These are phyloP conservation scores for Microcebus jonahi DNA, from an alignment of 2,113 vertebrate genomes.

Conservation along the genomic window DNA sequence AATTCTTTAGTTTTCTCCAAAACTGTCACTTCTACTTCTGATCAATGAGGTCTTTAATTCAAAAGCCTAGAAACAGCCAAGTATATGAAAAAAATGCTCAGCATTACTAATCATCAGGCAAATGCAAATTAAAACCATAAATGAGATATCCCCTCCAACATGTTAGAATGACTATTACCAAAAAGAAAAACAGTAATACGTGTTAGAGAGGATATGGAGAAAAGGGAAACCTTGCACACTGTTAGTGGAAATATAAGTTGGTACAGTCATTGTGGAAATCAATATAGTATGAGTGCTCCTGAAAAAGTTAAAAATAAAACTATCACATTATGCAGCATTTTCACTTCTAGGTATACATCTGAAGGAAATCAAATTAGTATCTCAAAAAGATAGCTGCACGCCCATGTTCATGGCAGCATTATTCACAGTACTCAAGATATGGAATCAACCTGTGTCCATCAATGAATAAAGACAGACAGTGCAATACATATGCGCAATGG, in stretches of 20 bases:
- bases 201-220: not conserved
- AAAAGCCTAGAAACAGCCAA: not conserved
- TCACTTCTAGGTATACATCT: not conserved
- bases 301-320: not conserved
- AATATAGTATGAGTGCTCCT: not conserved
- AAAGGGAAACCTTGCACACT: not conserved
- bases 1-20: not conserved
- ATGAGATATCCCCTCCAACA: not conserved
- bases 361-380: not conserved
- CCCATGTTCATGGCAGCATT: not conserved
- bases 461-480: not conserved
- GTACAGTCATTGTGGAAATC: not conserved
- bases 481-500: no score
- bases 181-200: not conserved
- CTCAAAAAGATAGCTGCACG: not conserved
- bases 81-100: not conserved
- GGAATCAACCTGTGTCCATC: not conserved
- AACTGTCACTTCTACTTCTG: not conserved
- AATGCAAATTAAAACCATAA: not conserved
- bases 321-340: not conserved
- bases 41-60: not conserved
- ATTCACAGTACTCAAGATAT: not conserved
- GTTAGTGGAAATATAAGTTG: not conserved
- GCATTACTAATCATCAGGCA: not conserved
- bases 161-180: not conserved